phyloP scores from a whole-genome alignment of 1,140 invertebrate species.

The Drosophila pandora region DNA sequence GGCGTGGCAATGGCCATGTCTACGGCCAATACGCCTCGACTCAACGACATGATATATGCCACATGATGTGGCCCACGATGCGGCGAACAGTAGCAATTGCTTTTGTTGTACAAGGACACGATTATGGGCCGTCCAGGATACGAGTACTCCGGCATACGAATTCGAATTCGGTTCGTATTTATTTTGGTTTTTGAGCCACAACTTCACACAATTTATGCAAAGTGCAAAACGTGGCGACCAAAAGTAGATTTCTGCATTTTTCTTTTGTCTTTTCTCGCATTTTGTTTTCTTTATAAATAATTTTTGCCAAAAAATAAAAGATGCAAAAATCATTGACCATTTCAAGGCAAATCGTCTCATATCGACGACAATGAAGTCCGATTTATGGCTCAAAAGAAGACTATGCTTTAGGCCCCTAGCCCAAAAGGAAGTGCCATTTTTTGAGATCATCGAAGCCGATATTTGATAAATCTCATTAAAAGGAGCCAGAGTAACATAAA shows the following conservation, averaged over 20 bases:
- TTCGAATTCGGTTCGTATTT: conserved; percentile 1
- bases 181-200: not conserved
- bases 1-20: conserved; percentile 64
- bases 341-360: conserved; percentile 36
- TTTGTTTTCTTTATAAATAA: conserved; percentile 55
- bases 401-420: conserved; percentile 50
- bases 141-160: not conserved
- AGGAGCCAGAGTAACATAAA: not conserved
- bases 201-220: conserved; percentile 73
- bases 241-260: conserved; percentile 40
- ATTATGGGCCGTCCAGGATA: conserved; percentile 50
- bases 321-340: conserved; percentile 14
- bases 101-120: conserved; percentile 82
- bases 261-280: conserved; percentile 36
- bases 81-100: conserved; percentile 83
- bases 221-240: conserved; percentile 70
- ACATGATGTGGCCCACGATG: conserved; percentile 71
- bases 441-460: not conserved
- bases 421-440: conserved; percentile 26
- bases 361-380: conserved; percentile 38
- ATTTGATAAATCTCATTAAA: not conserved
- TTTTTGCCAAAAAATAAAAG: conserved; percentile 30
- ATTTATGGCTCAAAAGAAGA: conserved; percentile 43
- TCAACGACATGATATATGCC: conserved; percentile 77
- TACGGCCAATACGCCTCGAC: conserved; percentile 18